Base-by-base conservation (phyloP, 2,888 invertebrate species). In the Chironomus riparius region DNA sequence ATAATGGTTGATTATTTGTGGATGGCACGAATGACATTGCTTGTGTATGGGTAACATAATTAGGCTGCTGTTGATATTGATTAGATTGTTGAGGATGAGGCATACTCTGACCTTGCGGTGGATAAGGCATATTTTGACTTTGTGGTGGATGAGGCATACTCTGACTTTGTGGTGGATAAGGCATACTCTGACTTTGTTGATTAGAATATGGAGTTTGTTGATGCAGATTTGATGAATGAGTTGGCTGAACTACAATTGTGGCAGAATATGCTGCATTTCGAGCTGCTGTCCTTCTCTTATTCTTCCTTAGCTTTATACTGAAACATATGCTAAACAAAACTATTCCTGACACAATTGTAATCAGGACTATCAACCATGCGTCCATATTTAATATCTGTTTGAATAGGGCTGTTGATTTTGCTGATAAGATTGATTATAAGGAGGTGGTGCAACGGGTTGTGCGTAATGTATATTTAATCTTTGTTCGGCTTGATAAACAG, bases 381-480 rank as follows among this genome's bases (percentile, higher is more conserved):
- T 71, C 12, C 50, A 56, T 71, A 56, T 71, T 10, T 38, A 38
- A 10, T 38, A 38, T 38, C 38, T 38, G 38, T 38, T 38, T 13
- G 24, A 47, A 15, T 10, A 7, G 2, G 15, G n/a, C n/a, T 22
- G 12, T 68, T 68, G n/a, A 15, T 47, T 68, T 10, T 47, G 48
- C 10, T 22, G 15, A 24, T 13, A 47, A 48, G 24, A 22, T 24
- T 15, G 22, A 21, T 70, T 71, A 24, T 71, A 65, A 65, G 56
- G 24, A 12, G 71, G 71, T 0, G 71, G 71, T 50, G 71, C 21
- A n/a, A 56, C 10, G 4, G 56, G 12, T 1, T 48, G 24, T 12
- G 65, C 65, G 56, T 71, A 71, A 56, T 71, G 71, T 2, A 47
- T 6, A 50, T 71, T 71, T 13, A 71, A 47, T 10, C 56, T 22